These are phyloP conservation scores for Stichopus chloronotus DNA, from an alignment of 35 echinoderm and acorn worm species.

Conservation along the genomic window DNA sequence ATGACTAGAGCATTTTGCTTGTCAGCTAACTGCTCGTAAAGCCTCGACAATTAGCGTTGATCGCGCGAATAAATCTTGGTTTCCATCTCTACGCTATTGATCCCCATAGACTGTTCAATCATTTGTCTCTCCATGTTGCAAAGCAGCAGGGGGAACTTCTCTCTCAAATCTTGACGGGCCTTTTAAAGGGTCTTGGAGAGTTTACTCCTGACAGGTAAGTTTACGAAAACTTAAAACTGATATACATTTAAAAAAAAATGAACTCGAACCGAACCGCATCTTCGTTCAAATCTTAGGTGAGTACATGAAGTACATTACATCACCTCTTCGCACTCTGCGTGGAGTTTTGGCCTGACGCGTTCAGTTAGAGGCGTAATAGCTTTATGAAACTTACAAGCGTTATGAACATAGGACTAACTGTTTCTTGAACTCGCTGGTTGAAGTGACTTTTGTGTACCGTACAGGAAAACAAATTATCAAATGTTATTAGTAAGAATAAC, in stretches of 20 bases:
- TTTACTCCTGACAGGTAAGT: neutral
- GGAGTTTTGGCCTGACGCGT: too few relatives aligned
- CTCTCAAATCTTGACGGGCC: constrained; percentile 13
- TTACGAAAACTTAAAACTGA: neutral
- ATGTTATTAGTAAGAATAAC: too few relatives aligned
- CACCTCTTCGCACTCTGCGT: too few relatives aligned
- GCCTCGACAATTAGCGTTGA: constrained; percentile 58
- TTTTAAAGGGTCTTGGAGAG: constrained; percentile 50
- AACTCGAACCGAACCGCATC: neutral
- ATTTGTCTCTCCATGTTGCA: neutral
- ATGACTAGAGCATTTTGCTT: constrained; percentile 58
- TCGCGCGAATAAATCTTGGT: constrained; percentile 52
- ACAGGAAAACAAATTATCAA: too few relatives aligned
- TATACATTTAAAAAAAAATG: neutral
- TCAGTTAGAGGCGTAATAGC: too few relatives aligned
- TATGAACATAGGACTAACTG: too few relatives aligned
- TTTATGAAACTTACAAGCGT: too few relatives aligned
- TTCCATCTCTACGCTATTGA: constrained; percentile 15
- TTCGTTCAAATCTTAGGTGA: neutral
- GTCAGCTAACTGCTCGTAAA: constrained; percentile 68
- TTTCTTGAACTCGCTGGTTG: too few relatives aligned
- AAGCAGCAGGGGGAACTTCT: constrained; percentile 16
- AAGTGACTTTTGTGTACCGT: too few relatives aligned
- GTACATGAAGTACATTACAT: too few relatives aligned
- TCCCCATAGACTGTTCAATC: constrained; percentile 42